Conservation (phyloP, 2,888 invertebrate species). For the Resseliella maxima region DNA sequence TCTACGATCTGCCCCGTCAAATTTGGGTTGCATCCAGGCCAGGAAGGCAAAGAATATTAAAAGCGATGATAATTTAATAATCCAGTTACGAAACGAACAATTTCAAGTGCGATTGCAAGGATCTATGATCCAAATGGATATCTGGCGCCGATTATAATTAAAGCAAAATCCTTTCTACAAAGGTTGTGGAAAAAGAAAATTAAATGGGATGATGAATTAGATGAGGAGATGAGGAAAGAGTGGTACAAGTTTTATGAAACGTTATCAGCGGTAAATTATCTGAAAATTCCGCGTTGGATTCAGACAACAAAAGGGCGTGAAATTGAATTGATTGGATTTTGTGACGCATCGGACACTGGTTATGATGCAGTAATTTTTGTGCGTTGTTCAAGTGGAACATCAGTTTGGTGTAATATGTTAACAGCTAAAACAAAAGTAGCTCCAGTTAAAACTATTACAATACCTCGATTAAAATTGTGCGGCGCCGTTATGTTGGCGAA, state of each 20-base stretch:
- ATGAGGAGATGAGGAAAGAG: constrained; percentile 20
- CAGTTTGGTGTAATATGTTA: constrained; percentile 54
- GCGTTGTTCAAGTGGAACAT: constrained; percentile 26
- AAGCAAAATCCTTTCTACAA: constrained; percentile 58
- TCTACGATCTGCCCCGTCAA: too few relatives aligned
- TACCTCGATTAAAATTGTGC: constrained; percentile 61
- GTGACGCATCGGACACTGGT: constrained; percentile 57
- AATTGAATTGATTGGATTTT: constrained; percentile 58
- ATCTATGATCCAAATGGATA: constrained; percentile 59
- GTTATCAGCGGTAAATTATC: constrained; percentile 49
- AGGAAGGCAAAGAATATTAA: too few relatives aligned
- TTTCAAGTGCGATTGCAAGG: constrained; percentile 57
- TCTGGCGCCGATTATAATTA: constrained; percentile 58
- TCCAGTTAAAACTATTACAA: constrained; percentile 58
- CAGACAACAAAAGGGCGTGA: background rate
- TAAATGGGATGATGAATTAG: constrained; percentile 58
- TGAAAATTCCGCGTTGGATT: constrained; percentile 6
- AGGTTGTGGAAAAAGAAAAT: constrained; percentile 57
- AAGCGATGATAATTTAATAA: background rate
- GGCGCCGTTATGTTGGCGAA: background rate
- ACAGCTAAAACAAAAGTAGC: constrained; percentile 58
- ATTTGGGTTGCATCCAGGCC: too few relatives aligned
- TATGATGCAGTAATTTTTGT: constrained; percentile 57
- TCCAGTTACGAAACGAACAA: constrained; percentile 36
- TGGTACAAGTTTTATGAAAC: constrained; percentile 57